These are phyloP conservation scores for Ichneumoninae sp. DNA, from an alignment of 2,888 invertebrate genomes.

Conservation along the genomic window DNA sequence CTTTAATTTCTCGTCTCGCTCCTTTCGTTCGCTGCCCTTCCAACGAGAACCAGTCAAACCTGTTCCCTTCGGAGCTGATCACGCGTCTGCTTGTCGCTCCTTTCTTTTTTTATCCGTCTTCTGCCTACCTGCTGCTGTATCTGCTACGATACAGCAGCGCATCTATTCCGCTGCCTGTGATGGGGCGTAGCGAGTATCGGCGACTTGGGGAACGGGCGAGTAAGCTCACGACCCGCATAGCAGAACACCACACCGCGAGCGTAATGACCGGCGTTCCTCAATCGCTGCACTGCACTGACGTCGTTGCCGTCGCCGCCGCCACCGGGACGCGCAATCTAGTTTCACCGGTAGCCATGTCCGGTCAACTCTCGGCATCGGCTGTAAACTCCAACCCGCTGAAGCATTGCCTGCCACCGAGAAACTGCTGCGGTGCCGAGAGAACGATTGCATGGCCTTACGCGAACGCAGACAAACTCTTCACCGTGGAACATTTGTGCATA, in stretches of 20 bases:
- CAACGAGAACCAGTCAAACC: conserved; percentile 66
- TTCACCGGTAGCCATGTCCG: conserved; percentile 58
- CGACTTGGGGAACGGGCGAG: conserved; percentile 23
- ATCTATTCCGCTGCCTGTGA: conserved; percentile 45
- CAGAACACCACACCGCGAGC: conserved; percentile 51
- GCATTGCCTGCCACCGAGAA: conserved; percentile 42
- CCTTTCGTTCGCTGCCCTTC: conserved; percentile 48
- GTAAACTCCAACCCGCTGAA: conserved; percentile 35
- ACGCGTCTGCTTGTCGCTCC: conserved; percentile 82
- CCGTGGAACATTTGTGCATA: not conserved
- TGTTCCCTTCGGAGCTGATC: conserved; percentile 67
- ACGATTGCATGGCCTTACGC: conserved; percentile 7
- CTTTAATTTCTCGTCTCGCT: conserved; percentile 15
- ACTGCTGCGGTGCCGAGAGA: conserved; percentile 34
- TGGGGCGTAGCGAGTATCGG: conserved; percentile 22
- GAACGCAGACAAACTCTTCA: conserved; percentile 15
- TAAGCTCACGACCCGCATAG: conserved; percentile 23
- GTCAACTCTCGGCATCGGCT: conserved; percentile 44
- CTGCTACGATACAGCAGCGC: conserved; percentile 31
- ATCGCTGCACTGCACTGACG: conserved; percentile 42
- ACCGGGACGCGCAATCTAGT: conserved; percentile 55
- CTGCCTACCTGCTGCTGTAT: conserved; percentile 24
- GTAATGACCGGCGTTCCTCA: conserved; percentile 65
- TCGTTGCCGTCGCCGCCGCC: conserved; percentile 12
- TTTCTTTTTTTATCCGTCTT: conserved; percentile 60